These are phyloP conservation scores for Chelon labrosus DNA, from an alignment of 2,797 vertebrate species.

Conservation along the genomic window DNA sequence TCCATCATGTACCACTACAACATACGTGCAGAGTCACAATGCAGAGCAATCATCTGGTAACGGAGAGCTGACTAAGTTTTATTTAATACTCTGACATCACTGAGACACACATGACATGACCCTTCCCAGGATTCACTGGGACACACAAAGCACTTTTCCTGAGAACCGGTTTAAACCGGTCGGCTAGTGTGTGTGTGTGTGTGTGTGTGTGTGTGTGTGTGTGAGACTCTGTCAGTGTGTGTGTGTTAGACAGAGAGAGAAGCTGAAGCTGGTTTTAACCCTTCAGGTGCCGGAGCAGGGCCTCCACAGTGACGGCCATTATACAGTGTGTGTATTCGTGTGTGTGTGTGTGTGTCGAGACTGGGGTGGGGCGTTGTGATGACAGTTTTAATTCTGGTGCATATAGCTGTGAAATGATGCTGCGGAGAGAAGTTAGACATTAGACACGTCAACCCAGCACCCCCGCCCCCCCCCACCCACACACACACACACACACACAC, in stretches of 20 bases:
- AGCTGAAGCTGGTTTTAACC: slow-evolving; percentile 91
- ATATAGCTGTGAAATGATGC: slow-evolving; percentile 44
- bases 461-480: too few relatives aligned
- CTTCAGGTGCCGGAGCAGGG: slow-evolving; percentile 73
- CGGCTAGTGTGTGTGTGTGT: slow-evolving; percentile 73
- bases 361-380: background rate
- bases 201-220: slow-evolving; percentile 46
- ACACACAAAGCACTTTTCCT: slow-evolving; percentile 97
- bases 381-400: slow-evolving; percentile 24
- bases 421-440: slow-evolving; percentile 42
- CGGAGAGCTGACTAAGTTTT: slow-evolving; percentile 86
- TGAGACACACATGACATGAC: slow-evolving; percentile 96
- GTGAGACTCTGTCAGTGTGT: slow-evolving; percentile 74
- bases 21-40: slow-evolving; percentile 28
- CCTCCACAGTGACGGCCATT: slow-evolving; percentile 65
- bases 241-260: slow-evolving; percentile 76
- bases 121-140: slow-evolving; percentile 96
- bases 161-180: slow-evolving; percentile 95
- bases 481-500: background rate
- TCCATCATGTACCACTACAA: slow-evolving; percentile 49
- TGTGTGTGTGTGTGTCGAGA: slow-evolving; percentile 1
- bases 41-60: slow-evolving; percentile 64
- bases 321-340: slow-evolving; percentile 37
- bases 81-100: slow-evolving; percentile 92
- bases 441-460: background rate